These are phyloP conservation scores for Folsomia candida DNA, from an alignment of 2,888 invertebrate genomes.

Conservation along the genomic window DNA sequence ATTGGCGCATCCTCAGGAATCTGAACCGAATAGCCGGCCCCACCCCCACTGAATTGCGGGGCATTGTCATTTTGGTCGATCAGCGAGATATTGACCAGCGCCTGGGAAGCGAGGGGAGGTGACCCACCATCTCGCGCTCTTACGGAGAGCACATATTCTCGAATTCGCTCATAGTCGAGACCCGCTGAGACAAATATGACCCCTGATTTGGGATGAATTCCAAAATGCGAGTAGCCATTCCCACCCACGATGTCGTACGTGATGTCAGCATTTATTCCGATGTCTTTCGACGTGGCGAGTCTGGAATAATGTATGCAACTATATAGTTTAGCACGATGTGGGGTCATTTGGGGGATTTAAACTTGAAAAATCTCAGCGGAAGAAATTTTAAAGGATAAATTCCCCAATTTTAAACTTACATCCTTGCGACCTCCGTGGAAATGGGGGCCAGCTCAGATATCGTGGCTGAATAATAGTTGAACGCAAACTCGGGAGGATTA, in stretches of 20 bases:
- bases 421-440: slow-evolving; percentile 76
- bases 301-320: no score
- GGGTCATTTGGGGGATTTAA: no score
- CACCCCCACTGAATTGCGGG: slow-evolving; percentile 68
- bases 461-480: slow-evolving; percentile 72
- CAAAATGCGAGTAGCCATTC: slow-evolving; percentile 82
- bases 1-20: slow-evolving; percentile 75
- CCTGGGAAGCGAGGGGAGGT: slow-evolving; percentile 84
- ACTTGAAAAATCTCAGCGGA: no score
- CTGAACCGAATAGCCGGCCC: slow-evolving; percentile 65
- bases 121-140: slow-evolving; percentile 86
- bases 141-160: slow-evolving; percentile 81
- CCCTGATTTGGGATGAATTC: slow-evolving; percentile 66
- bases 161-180: slow-evolving; percentile 82
- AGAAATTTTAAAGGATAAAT: no score
- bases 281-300: slow-evolving; percentile 86
- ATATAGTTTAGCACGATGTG: no score
- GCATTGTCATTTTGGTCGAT: slow-evolving; percentile 84
- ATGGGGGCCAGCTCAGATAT: slow-evolving; percentile 74
- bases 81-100: slow-evolving; percentile 80
- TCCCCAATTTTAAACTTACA: no score
- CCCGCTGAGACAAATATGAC: slow-evolving; percentile 72
- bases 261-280: slow-evolving; percentile 90
- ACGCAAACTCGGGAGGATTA: slow-evolving; percentile 83
- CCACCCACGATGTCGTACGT: slow-evolving; percentile 82